Percentiles rank a stretch among this genome's conserved stretches.
Evolutionary conservation across 2,888 invertebrate species (phyloP).

Genomic region (Acholoe squamosa): DNA sequence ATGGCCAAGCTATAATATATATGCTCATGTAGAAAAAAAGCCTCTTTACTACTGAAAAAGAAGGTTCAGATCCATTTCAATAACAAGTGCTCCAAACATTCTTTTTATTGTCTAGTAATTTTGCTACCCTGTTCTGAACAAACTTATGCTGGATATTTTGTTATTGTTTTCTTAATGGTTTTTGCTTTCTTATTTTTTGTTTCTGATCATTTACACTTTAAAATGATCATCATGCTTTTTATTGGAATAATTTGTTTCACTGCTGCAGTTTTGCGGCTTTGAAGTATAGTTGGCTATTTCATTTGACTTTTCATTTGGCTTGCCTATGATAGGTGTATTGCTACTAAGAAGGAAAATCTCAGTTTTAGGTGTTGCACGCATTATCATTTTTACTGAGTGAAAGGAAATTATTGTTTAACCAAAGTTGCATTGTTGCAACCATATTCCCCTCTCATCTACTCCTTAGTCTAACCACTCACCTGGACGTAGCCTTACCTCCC

Average conservation of each 20-base stretch:
- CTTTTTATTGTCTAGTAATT: not conserved
- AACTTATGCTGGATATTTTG: not conserved
- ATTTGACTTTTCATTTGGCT: too few relatives aligned
- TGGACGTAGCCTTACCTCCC: not conserved
- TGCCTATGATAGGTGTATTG: too few relatives aligned
- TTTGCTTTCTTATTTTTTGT: not conserved
- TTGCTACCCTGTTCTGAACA: not conserved
- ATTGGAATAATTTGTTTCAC: not conserved
- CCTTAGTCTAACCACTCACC: not conserved
- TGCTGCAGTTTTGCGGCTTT: not conserved
- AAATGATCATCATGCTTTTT: not conserved
- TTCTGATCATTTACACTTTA: not conserved
- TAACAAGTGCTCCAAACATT: not conserved
- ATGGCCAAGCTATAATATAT: conserved; percentile 16
- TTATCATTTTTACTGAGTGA: too few relatives aligned
- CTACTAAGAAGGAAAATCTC: too few relatives aligned
- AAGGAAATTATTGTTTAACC: too few relatives aligned
- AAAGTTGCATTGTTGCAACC: too few relatives aligned
- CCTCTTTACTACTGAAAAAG: not conserved
- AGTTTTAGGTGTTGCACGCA: too few relatives aligned
- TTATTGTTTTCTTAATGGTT: not conserved
- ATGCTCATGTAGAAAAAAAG: not conserved
- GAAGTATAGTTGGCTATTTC: too few relatives aligned
- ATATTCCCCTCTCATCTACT: not conserved
- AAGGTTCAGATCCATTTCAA: not conserved